phyloP scores from a whole-genome alignment of 1,140 invertebrate species.

The Drosophila bipectinata region DNA sequence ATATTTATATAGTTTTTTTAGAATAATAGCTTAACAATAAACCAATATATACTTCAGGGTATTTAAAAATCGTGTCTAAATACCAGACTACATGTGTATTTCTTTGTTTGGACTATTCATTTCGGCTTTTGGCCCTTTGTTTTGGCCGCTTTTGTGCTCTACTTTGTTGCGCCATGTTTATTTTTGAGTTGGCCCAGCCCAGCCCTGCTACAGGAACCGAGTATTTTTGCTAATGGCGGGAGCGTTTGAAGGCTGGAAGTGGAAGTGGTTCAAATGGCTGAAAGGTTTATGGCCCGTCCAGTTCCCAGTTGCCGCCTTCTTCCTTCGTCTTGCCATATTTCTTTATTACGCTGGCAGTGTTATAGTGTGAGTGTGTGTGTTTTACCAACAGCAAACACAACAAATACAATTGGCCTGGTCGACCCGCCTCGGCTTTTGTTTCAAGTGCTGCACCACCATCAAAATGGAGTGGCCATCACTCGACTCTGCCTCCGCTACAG shows the following conservation, averaged over 20 bases:
- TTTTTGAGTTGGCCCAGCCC: constrained; percentile 44
- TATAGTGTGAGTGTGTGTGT: constrained; percentile 27
- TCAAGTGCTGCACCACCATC: constrained; percentile 55
- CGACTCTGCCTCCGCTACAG: constrained; percentile 11
- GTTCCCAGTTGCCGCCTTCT: constrained; percentile 8
- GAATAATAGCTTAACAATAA: too few relatives aligned
- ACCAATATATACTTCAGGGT: constrained; percentile 11
- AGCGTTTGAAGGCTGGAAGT: constrained; percentile 38
- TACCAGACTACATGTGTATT: constrained; percentile 29
- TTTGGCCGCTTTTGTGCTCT: constrained; percentile 46
- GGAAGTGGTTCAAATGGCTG: constrained; percentile 39
- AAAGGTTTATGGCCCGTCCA: constrained; percentile 56
- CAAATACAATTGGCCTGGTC: constrained; percentile 62
- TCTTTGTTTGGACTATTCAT: constrained; percentile 54
- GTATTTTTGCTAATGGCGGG: constrained; percentile 34
- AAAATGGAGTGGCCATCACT: constrained; percentile 52
- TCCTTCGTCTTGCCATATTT: constrained; percentile 40
- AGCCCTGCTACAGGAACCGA: not conserved
- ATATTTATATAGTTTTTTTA: too few relatives aligned
- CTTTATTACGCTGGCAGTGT: constrained; percentile 54
- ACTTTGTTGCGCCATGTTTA: constrained; percentile 52
- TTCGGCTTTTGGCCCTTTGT: constrained; percentile 49
- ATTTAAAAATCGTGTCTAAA: constrained; percentile 7
- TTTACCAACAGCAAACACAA: constrained; percentile 74
- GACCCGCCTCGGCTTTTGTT: constrained; percentile 60